These are phyloP conservation scores for Netelia melanura DNA, from an alignment of 2,888 invertebrate genomes.

Conservation along the genomic window DNA sequence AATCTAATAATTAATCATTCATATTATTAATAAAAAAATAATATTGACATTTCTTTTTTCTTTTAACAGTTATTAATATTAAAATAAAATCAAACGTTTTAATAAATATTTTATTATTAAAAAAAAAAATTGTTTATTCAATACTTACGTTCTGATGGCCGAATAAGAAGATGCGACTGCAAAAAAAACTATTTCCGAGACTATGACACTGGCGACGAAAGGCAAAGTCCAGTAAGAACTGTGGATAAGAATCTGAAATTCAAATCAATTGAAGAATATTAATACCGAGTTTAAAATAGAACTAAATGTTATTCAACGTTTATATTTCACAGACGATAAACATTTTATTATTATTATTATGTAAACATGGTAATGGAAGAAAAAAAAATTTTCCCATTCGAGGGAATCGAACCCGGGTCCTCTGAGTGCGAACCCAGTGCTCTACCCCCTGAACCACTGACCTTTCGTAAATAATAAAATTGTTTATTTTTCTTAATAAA, in stretches of 20 bases:
- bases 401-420: no score
- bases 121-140: background rate
- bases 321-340: background rate
- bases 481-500: background rate
- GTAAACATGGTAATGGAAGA: no score
- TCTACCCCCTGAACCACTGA: no score
- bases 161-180: constrained; percentile 87
- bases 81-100: background rate
- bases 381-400: no score
- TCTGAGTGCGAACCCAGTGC: no score
- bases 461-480: no score
- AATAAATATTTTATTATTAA: background rate
- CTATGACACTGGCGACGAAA: constrained; percentile 86
- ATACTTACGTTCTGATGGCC: constrained; percentile 87
- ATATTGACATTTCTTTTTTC: constrained; percentile 1
- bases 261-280: constrained; percentile 1
- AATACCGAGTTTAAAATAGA: no score
- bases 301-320: background rate
- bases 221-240: constrained; percentile 87
- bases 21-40: background rate
- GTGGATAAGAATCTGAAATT: constrained; percentile 81
- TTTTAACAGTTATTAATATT: constrained; percentile 15
- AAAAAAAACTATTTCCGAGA: constrained; percentile 87
- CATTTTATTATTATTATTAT: no score
- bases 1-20: background rate